These are phyloP conservation scores for Exocentrus adspersus DNA, from an alignment of 2,888 invertebrate genomes.

Conservation along the genomic window DNA sequence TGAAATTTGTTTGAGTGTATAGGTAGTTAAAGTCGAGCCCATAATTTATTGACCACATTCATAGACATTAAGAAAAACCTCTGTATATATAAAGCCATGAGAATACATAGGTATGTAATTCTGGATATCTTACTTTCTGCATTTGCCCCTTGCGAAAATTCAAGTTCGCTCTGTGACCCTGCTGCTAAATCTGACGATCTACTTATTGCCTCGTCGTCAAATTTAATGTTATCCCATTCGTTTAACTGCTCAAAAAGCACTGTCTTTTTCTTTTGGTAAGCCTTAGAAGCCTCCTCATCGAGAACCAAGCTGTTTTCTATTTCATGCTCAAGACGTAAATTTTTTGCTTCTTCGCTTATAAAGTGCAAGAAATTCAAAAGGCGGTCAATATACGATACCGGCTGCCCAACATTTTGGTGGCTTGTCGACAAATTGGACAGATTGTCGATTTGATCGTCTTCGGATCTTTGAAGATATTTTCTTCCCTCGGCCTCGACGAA, in stretches of 20 bases:
- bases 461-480: neutral
- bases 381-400: neutral
- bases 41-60: neutral
- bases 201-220: neutral
- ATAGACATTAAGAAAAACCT: conserved; percentile 14
- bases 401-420: neutral
- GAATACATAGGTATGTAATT: conserved; percentile 7
- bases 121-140: no score
- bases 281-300: neutral
- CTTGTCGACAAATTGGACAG: neutral
- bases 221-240: conserved; percentile 18
- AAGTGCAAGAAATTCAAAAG: neutral
- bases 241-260: conserved; percentile 7
- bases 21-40: neutral
- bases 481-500: neutral
- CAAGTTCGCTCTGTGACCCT: neutral
- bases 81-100: conserved; percentile 12
- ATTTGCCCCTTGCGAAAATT: neutral
- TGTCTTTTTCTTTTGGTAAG: conserved; percentile 7
- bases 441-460: neutral
- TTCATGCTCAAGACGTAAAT: neutral
- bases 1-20: no score
- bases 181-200: neutral
- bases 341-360: conserved; percentile 10
- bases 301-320: conserved; percentile 8